Evolutionary conservation across 2,113 vertebrate species (phyloP).

Genomic region (Spea bombifrons): DNA sequence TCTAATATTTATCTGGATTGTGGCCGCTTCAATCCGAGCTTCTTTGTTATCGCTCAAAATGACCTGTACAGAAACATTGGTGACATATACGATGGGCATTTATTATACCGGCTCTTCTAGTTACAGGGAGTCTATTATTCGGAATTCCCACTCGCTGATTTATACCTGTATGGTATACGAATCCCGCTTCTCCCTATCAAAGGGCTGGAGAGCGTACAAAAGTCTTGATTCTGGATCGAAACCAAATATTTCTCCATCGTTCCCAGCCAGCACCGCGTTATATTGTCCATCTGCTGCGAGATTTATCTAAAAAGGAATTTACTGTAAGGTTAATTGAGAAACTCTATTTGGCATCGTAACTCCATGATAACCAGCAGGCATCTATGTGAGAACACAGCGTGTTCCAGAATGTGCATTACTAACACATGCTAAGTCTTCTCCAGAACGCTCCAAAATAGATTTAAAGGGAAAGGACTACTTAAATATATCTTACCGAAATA

Average conservation of each 20-base stretch:
- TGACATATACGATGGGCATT: too few relatives aligned
- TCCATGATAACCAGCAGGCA: slow-evolving; percentile 1
- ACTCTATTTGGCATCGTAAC: slow-evolving; percentile 8
- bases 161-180: slow-evolving; percentile 73
- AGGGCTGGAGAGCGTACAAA: slow-evolving; percentile 68
- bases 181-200: slow-evolving; percentile 78
- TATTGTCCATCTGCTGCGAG: slow-evolving; percentile 52
- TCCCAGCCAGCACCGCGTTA: slow-evolving; percentile 62
- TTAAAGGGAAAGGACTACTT: neutral
- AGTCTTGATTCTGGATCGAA: slow-evolving; percentile 71
- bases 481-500: too few relatives aligned
- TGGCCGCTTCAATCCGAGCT: slow-evolving; percentile 60
- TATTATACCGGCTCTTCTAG: too few relatives aligned
- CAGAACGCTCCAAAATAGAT: neutral
- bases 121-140: too few relatives aligned
- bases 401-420: neutral
- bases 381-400: neutral
- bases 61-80: slow-evolving; percentile 51
- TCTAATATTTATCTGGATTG: slow-evolving; percentile 64
- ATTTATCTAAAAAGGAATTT: slow-evolving; percentile 31
- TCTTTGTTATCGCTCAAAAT: slow-evolving; percentile 61
- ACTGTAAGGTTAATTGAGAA: slow-evolving; percentile 34
- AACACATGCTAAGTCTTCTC: slow-evolving; percentile 1
- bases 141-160: too few relatives aligned
- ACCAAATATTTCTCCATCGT: slow-evolving; percentile 71